Base-by-base conservation (phyloP, 2,113 vertebrate species). In the Dermatemys mawii region DNA sequence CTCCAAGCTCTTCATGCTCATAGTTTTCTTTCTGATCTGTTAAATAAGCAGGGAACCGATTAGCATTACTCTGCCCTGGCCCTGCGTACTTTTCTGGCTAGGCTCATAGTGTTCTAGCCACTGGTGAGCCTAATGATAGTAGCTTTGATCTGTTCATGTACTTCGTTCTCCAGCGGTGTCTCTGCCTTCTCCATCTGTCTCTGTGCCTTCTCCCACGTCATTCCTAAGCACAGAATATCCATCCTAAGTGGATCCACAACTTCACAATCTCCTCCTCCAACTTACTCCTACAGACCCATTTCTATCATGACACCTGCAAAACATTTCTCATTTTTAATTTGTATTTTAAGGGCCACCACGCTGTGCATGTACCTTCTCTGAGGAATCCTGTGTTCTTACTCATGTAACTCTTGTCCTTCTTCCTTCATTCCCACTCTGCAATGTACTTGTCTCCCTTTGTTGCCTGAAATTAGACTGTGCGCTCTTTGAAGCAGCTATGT, bases 271-370 rank as follows among this genome's bases (percentile, higher is more conserved):
- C 27, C 41, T 7, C 76, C 46, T 19, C 10, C 90, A 11, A 87
- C 35, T 29, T 38, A 35, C 83, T 87, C 83, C 87, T 76, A 63
- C 78, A 60, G 55, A 32, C 57, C 57, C 57, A 60, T 32, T 60
- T 32, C 57, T 60, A 32, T 27, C 57, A 60, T 46, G 48, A 7
- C 83, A 84, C 75, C 75, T 63, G 38, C 38, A 83, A 16, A 81
- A 44, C 75, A 89, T 80, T 48, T 38, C 73, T 93, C 44, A 27
- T 17, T 63, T 85, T 2, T 0, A 0, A 9, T 26, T 86, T 10
- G 6, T 17, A 17, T 29, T 60, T 41, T 57, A 53, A 63, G 53
- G 8, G 13, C 27, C 46, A 5, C 19, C 70, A 4, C 0, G 7
- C 19, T 27, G 60, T 41, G 16, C 70, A 90, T 29, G 6, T 1